phyloP scores from a whole-genome alignment of 2,888 invertebrate species.

The Philereme vetulata region DNA sequence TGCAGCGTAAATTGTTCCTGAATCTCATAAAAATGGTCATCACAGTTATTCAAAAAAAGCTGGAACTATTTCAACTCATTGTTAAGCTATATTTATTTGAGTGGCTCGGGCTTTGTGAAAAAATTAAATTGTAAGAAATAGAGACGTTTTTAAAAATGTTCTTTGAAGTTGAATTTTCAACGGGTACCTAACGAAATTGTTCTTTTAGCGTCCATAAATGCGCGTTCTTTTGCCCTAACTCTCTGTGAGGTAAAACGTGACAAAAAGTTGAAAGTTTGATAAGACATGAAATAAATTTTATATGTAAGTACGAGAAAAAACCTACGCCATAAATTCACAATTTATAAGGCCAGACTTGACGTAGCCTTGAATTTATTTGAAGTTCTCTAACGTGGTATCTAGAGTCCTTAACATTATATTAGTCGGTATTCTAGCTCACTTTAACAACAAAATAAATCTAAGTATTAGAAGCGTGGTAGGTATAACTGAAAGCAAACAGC shows the following conservation, averaged over 20 bases:
- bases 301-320: neutral
- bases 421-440: too few species aligned
- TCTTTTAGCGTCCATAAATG: slow-evolving; percentile 78
- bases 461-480: too few species aligned
- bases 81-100: slow-evolving; percentile 3
- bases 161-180: slow-evolving; percentile 79
- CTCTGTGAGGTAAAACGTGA: slow-evolving; percentile 65
- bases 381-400: too few species aligned
- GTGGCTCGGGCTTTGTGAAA: slow-evolving; percentile 52
- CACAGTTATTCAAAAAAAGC: neutral
- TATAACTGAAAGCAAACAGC: too few species aligned
- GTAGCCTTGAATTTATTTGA: too few species aligned
- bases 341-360: neutral
- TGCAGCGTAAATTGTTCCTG: too few species aligned
- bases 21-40: too few species aligned
- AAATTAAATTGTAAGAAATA: slow-evolving; percentile 57
- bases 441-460: too few species aligned
- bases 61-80: slow-evolving; percentile 11
- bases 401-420: too few species aligned
- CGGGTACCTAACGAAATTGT: slow-evolving; percentile 79
- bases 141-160: slow-evolving; percentile 72
- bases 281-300: slow-evolving; percentile 29
- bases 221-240: slow-evolving; percentile 64
- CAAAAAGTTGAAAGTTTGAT: slow-evolving; percentile 61
- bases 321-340: neutral